These are phyloP conservation scores for Netelia virgata DNA, from an alignment of 2,888 invertebrate species.

Conservation along the genomic window DNA sequence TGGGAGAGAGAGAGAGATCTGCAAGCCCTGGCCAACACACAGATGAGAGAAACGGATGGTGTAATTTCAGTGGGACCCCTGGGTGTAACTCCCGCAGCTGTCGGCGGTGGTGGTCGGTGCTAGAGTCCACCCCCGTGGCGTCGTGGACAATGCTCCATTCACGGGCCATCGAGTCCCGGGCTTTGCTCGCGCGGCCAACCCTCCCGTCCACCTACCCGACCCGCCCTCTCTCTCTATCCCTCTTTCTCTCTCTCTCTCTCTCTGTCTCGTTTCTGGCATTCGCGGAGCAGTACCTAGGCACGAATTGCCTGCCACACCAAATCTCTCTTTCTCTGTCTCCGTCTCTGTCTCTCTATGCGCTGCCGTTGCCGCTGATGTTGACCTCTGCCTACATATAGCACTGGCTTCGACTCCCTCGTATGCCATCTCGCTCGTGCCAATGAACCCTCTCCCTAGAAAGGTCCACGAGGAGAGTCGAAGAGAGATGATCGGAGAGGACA, in stretches of 20 bases:
- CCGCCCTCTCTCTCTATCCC: conserved; percentile 25
- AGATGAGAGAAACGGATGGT: conserved; percentile 71
- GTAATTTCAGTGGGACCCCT: conserved; percentile 72
- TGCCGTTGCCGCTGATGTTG: conserved; percentile 9
- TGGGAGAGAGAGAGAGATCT: conserved; percentile 50
- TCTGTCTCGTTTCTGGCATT: conserved; percentile 26
- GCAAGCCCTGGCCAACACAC: conserved; percentile 57
- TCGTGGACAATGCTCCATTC: conserved; percentile 77
- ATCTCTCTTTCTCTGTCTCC: not conserved
- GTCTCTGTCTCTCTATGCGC: conserved; percentile 46
- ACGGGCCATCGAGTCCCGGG: conserved; percentile 71
- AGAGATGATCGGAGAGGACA: conserved; percentile 14
- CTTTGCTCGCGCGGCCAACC: conserved; percentile 17
- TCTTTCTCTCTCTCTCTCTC: conserved; percentile 34
- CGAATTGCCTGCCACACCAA: conserved; percentile 60
- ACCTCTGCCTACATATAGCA: conserved; percentile 5
- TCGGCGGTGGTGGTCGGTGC: conserved; percentile 73
- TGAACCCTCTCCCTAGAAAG: conserved; percentile 23
- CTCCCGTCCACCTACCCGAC: conserved; percentile 16
- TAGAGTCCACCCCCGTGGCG: conserved; percentile 73
- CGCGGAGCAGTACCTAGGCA: conserved; percentile 25
- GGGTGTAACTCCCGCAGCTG: conserved; percentile 76
- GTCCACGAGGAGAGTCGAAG: not conserved
- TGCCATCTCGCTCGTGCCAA: conserved; percentile 51
- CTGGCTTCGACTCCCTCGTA: conserved; percentile 5